A percentile compares a stretch with the other conserved stretches of the same genome.
Evolutionary conservation across 2,113 vertebrate species (phyloP).

Genomic region (Tapirus terrestris): DNA sequence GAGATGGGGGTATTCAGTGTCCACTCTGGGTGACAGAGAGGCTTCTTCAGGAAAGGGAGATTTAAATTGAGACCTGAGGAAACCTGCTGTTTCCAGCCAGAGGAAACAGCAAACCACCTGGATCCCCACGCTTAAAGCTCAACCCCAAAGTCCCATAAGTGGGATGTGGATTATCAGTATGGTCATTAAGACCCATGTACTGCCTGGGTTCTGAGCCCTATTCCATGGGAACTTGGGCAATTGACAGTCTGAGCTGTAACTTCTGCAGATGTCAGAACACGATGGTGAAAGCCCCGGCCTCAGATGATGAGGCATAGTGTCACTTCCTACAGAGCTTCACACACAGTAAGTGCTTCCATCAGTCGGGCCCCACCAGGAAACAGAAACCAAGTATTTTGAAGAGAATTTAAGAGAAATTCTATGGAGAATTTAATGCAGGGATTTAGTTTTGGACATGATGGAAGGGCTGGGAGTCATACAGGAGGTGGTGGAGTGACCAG

Average conservation of each 20-base stretch:
- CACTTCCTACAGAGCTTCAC: not conserved
- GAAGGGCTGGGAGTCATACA: not conserved
- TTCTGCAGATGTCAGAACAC: not conserved
- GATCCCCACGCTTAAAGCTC: not conserved
- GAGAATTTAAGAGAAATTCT: not conserved
- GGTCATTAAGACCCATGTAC: not conserved
- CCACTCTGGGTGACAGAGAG: not conserved
- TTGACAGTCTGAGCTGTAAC: not conserved
- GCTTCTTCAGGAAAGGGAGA: not conserved
- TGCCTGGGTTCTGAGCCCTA: not conserved
- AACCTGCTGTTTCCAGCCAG: not conserved
- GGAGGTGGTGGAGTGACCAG: not conserved
- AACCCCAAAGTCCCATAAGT: not conserved
- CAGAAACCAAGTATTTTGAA: not conserved
- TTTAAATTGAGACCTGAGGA: not conserved
- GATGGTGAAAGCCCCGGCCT: fast-evolving
- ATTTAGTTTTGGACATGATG: not conserved
- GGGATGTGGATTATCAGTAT: not conserved
- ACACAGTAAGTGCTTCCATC: not conserved
- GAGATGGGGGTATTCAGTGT: not conserved
- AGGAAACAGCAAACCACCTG: not conserved
- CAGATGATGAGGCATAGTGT: no score
- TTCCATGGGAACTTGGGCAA: not conserved
- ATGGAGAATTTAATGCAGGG: not conserved
- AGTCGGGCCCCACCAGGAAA: not conserved